phyloP scores from a whole-genome alignment of 2,113 vertebrate species.

The Cardinalis cardinalis region DNA sequence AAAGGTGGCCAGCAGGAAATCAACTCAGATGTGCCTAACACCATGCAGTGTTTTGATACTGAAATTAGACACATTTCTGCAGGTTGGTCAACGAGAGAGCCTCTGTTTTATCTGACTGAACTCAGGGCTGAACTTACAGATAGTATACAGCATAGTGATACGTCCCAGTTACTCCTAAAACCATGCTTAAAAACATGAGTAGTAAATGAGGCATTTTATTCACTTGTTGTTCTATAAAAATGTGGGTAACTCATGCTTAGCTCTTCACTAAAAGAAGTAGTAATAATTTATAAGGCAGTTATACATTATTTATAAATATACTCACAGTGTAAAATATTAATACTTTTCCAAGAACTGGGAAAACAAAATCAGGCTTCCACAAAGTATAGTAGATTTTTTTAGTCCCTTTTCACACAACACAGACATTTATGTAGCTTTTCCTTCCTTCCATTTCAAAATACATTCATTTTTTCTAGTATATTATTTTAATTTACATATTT shows the following conservation, averaged over 20 bases:
- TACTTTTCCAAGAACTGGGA: conserved; percentile 20
- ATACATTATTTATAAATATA: conserved; percentile 29
- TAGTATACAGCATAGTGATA: background rate
- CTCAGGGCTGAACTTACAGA: background rate
- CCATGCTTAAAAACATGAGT: background rate
- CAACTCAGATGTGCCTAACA: background rate
- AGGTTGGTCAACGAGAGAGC: background rate
- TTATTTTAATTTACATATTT: background rate
- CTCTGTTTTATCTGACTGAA: background rate
- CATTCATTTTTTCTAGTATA: background rate
- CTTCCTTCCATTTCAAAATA: background rate
- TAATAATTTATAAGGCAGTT: conserved; percentile 34
- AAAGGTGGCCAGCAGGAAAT: background rate
- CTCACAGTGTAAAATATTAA: conserved; percentile 8
- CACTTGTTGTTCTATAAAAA: background rate
- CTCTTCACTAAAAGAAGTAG: conserved; percentile 2
- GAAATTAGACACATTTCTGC: background rate
- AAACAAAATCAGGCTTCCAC: background rate
- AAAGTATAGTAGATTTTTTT: background rate
- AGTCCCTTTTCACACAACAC: background rate
- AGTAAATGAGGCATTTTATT: conserved; percentile 1
- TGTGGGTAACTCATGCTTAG: background rate
- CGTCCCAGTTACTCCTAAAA: background rate
- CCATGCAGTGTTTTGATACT: background rate
- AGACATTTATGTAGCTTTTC: background rate